Evolutionary conservation across 2,797 vertebrate species (phyloP).

Genomic region (Chelidonichthys spinosus): DNA sequence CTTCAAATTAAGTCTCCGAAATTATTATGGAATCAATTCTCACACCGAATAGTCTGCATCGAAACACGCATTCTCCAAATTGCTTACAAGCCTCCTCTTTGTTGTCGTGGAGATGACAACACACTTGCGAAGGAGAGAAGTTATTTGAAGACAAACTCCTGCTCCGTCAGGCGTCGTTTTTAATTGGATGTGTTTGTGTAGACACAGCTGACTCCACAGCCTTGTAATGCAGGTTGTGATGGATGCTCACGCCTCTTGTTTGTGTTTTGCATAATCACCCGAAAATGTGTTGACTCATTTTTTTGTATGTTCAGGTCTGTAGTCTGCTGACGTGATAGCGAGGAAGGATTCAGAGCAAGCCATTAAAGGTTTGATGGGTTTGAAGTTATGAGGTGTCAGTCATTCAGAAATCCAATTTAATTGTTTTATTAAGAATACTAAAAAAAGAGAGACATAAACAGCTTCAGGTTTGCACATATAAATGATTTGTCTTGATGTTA

Average conservation of each 20-base stretch:
- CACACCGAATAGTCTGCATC: not conserved
- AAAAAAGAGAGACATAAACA: not conserved
- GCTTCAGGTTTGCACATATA: not conserved
- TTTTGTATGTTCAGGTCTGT: not conserved
- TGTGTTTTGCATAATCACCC: conserved; percentile 33
- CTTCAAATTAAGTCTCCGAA: conserved; percentile 13
- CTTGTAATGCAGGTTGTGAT: conserved; percentile 31
- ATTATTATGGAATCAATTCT: conserved; percentile 9
- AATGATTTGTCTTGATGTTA: not conserved
- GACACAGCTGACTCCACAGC: conserved; percentile 26
- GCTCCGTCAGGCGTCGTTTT: conserved; percentile 11
- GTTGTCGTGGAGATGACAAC: not conserved
- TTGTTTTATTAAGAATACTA: not conserved
- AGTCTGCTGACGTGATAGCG: conserved; percentile 6
- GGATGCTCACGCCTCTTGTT: conserved; percentile 17
- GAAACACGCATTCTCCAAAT: not conserved
- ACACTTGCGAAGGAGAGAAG: not conserved
- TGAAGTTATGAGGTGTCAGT: not conserved
- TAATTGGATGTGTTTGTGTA: conserved; percentile 31
- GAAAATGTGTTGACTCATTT: conserved; percentile 23
- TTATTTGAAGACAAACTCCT: conserved; percentile 3
- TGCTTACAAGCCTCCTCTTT: not conserved
- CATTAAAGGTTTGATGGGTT: not conserved
- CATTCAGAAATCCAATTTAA: too few relatives aligned
- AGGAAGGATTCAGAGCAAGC: not conserved